phyloP scores from a whole-genome alignment of 2,888 invertebrate species.

The Lucinisca nassula region DNA sequence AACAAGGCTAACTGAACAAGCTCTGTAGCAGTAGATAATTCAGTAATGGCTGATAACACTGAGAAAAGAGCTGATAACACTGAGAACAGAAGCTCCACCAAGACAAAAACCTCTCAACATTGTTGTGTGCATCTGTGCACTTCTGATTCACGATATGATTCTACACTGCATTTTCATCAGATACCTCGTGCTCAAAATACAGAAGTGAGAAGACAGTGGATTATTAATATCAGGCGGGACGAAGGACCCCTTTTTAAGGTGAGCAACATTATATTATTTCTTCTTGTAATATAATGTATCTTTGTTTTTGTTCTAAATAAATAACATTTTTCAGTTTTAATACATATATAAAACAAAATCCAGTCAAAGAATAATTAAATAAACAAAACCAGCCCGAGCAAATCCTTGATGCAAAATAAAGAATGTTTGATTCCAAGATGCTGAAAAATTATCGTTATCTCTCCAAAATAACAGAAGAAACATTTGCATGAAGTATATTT shows the following conservation, averaged over 20 bases:
- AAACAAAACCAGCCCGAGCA: neutral
- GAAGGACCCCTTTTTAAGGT: too few species aligned
- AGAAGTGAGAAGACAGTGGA: too few species aligned
- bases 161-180: neutral
- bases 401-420: neutral
- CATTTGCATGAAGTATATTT: neutral
- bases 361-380: neutral
- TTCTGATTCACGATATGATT: neutral
- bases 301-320: neutral
- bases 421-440: neutral
- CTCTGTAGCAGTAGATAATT: too few species aligned
- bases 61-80: neutral
- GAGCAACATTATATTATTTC: neutral
- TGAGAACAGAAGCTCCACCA: neutral
- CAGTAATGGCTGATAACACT: too few species aligned
- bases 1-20: too few species aligned
- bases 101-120: neutral
- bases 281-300: neutral
- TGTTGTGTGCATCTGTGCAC: neutral
- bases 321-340: neutral
- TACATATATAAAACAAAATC: neutral
- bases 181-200: neutral
- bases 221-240: too few species aligned
- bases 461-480: neutral
- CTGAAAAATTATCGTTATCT: neutral